These are phyloP conservation scores for Hepsetus odoe DNA, from an alignment of 2,113 vertebrate genomes.

Conservation along the genomic window DNA sequence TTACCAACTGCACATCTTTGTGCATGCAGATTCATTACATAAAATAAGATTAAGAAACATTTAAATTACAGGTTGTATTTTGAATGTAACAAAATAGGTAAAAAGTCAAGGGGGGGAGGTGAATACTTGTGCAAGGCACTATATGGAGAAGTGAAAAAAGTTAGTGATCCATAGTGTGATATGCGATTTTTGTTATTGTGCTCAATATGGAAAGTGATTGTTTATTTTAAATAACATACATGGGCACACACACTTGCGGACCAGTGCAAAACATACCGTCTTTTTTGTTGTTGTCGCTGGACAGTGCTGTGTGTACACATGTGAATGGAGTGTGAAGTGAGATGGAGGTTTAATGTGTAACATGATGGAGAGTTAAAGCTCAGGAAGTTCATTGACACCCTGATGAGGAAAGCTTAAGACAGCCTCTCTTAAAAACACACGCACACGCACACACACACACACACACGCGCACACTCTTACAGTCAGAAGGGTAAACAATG, in stretches of 20 bases:
- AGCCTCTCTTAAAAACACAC: constrained; percentile 46
- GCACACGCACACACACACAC: constrained; percentile 28
- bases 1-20: no score
- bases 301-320: constrained; percentile 24
- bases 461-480: neutral
- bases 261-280: neutral
- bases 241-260: neutral
- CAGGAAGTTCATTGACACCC: constrained; percentile 62
- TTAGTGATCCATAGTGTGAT: no score
- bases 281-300: neutral
- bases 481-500: neutral
- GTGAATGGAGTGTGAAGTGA: constrained; percentile 40
- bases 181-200: no score
- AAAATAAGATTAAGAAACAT: no score
- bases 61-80: no score
- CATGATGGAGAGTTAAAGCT: constrained; percentile 55
- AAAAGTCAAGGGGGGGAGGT: no score
- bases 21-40: no score
- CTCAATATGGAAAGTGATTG: no score
- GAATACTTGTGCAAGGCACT: no score
- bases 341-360: constrained; percentile 54
- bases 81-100: no score
- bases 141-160: no score
- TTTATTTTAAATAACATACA: no score
- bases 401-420: constrained; percentile 58